These are phyloP conservation scores for Rhynchonycteris naso DNA, from an alignment of 2,797 vertebrate genomes.

Conservation along the genomic window DNA sequence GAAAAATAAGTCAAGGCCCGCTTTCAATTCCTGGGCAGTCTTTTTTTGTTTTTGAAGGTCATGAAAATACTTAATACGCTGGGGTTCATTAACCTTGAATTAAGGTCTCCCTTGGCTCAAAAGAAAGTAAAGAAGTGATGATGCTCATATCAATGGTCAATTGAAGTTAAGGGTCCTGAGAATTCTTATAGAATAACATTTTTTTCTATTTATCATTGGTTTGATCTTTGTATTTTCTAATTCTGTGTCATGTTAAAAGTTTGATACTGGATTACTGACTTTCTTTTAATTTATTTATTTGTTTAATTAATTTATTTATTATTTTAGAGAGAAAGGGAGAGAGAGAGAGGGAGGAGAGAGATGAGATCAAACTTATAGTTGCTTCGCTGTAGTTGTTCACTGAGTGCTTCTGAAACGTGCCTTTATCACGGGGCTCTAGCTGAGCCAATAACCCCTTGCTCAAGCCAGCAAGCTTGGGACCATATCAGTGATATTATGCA, in stretches of 20 bases:
- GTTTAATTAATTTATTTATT: too few relatives aligned
- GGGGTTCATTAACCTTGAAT: neutral
- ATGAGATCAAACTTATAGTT: too few relatives aligned
- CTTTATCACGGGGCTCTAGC: too few relatives aligned
- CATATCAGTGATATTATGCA: too few relatives aligned
- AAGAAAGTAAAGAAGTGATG: neutral
- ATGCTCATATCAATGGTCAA: neutral
- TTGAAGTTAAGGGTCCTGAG: neutral
- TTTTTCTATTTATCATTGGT: neutral
- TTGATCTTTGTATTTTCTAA: neutral
- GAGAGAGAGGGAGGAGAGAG: too few relatives aligned
- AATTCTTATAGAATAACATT: neutral
- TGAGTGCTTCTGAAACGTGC: too few relatives aligned
- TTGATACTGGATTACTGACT: too few relatives aligned
- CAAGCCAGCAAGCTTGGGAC: too few relatives aligned
- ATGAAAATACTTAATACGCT: neutral
- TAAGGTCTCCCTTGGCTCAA: neutral
- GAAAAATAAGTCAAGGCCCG: neutral
- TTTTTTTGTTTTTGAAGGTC: neutral
- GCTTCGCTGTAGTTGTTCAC: too few relatives aligned
- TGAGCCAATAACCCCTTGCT: too few relatives aligned
- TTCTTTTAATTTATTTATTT: too few relatives aligned
- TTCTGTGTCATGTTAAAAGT: neutral
- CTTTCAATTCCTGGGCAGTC: neutral
- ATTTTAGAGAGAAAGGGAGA: too few relatives aligned